These are phyloP conservation scores for Lasiurus borealis DNA, from an alignment of 2,113 vertebrate species.

Conservation along the genomic window DNA sequence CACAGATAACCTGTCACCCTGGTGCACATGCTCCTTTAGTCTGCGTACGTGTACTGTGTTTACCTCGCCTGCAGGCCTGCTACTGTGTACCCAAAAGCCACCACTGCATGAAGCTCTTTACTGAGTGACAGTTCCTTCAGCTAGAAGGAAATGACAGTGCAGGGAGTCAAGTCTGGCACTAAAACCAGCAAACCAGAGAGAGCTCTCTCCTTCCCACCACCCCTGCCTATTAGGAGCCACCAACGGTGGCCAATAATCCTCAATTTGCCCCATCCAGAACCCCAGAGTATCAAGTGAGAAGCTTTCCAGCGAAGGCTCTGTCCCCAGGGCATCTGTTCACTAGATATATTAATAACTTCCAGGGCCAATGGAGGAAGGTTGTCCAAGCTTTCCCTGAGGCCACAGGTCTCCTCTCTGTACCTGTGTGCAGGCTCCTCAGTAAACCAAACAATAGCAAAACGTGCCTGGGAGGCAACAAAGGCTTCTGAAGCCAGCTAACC, in stretches of 20 bases:
- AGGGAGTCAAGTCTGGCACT: no score
- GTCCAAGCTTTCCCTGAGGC: neutral
- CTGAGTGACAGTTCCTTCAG: fast-evolving
- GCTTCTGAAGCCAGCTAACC: neutral
- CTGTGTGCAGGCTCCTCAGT: neutral
- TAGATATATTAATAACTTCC: fast-evolving
- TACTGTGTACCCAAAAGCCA: fast-evolving
- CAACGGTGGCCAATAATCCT: fast-evolving
- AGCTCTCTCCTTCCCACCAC: neutral
- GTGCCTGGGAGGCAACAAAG: fast-evolving
- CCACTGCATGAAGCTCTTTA: fast-evolving
- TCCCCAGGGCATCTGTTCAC: fast-evolving
- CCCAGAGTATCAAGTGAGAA: neutral
- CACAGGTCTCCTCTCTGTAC: fast-evolving
- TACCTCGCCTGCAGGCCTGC: neutral
- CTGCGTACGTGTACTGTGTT: fast-evolving
- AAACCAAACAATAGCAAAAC: neutral
- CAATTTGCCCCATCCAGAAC: fast-evolving
- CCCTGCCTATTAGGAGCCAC: fast-evolving
- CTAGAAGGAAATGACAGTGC: fast-evolving
- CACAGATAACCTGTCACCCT: fast-evolving
- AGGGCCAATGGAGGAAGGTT: fast-evolving
- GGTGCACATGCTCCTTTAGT: neutral
- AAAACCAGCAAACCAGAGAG: fast-evolving
- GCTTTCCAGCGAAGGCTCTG: fast-evolving